Evolutionary conservation across 2,888 invertebrate genomes (phyloP).

Genomic region (Labia minor): DNA sequence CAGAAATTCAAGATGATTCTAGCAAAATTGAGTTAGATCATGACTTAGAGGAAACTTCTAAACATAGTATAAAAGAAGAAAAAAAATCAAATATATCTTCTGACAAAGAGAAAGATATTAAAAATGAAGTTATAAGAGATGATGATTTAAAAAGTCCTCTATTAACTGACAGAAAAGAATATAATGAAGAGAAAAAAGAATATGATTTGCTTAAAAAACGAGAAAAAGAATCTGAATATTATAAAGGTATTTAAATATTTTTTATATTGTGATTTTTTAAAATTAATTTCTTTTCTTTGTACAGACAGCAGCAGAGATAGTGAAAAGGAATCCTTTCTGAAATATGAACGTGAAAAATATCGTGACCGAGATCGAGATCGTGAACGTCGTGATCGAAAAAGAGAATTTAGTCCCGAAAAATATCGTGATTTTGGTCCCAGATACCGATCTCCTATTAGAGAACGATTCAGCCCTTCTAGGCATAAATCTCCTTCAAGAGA

Average conservation of each 20-base stretch:
- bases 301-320: too few species aligned
- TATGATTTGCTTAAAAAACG: too few species aligned
- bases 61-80: neutral
- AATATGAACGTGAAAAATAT: neutral
- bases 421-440: too few species aligned
- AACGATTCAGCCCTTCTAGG: too few species aligned
- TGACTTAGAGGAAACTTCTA: neutral
- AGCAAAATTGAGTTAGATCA: neutral
- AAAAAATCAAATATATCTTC: neutral
- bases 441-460: too few species aligned
- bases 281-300: too few species aligned
- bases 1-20: neutral
- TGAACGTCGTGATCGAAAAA: neutral
- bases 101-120: neutral
- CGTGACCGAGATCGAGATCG: neutral
- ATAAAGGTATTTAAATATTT: too few species aligned
- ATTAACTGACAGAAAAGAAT: neutral
- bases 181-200: neutral
- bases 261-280: too few species aligned
- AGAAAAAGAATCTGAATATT: too few species aligned
- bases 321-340: too few species aligned
- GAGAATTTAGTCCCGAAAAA: neutral
- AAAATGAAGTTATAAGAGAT: neutral
- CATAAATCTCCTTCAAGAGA: too few species aligned
- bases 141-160: neutral